Evolutionary conservation across 1,140 invertebrate genomes (phyloP).

Genomic region (Bactericera cockerelli): DNA sequence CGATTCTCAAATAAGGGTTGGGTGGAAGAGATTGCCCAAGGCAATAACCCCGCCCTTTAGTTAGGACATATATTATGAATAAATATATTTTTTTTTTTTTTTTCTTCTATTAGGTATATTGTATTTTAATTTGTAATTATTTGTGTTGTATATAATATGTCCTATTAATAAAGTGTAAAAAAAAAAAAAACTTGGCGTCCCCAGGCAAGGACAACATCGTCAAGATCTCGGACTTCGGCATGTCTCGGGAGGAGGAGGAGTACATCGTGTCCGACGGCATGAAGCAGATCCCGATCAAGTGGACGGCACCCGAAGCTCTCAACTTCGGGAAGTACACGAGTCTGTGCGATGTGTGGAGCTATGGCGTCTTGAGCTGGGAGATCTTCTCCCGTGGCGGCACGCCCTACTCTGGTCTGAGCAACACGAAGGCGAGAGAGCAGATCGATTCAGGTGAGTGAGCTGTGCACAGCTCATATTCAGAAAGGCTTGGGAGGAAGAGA

Average conservation of each 20-base stretch:
- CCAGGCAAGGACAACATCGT: conserved; percentile 63
- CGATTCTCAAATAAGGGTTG: no score
- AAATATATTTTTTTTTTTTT: no score
- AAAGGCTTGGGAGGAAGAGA: no score
- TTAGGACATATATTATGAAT: no score
- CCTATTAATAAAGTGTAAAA: no score
- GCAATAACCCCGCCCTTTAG: no score
- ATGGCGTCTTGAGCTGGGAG: conserved; percentile 92
- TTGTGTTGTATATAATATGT: no score
- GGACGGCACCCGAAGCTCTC: conserved; percentile 91
- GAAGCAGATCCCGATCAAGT: conserved; percentile 97
- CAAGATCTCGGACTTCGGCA: conserved; percentile 96
- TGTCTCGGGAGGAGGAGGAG: conserved; percentile 94
- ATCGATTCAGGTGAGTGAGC: conserved; percentile 79
- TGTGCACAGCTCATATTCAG: no score
- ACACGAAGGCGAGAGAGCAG: conserved; percentile 80
- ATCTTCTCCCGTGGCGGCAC: conserved; percentile 86
- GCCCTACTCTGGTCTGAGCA: conserved; percentile 86
- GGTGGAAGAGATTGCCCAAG: no score
- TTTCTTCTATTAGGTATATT: no score
- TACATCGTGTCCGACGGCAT: conserved; percentile 94
- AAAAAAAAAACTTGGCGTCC: no score
- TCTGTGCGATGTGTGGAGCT: conserved; percentile 96
- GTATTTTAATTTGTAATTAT: no score
- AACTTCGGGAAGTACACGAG: conserved; percentile 98